Conservation (phyloP, 2,113 vertebrate species). For the Takifugu flavidus region DNA sequence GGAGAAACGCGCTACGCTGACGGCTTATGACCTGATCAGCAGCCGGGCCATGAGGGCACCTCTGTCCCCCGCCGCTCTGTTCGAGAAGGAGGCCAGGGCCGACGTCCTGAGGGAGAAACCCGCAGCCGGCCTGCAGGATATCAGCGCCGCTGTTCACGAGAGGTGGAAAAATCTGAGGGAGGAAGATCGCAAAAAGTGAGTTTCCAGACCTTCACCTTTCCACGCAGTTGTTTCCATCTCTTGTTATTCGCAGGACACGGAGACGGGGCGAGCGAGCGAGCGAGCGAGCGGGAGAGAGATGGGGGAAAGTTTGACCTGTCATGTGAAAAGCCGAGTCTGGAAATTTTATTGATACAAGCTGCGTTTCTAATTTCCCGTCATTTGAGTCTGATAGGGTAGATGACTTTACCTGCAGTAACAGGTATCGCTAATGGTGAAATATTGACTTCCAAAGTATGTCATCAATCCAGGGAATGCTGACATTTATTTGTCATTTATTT, state of each 20-base stretch:
- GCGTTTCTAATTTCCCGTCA: constrained; percentile 55
- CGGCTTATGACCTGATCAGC: constrained; percentile 88
- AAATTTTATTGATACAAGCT: constrained; percentile 66
- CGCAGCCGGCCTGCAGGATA: constrained; percentile 76
- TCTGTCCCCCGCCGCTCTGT: constrained; percentile 80
- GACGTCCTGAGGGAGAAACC: constrained; percentile 80
- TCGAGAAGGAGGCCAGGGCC: constrained; percentile 79
- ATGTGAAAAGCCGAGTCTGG: constrained; percentile 60
- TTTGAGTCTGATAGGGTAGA: constrained; percentile 52
- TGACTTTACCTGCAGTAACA: constrained; percentile 59
- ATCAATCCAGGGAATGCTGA: constrained; percentile 14
- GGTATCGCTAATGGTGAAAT: constrained; percentile 27
- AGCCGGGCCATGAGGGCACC: constrained; percentile 80
- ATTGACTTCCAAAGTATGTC: constrained; percentile 12
- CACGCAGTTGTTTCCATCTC: constrained; percentile 72
- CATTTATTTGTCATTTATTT: background rate
- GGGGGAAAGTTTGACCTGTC: constrained; percentile 40
- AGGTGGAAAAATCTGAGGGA: constrained; percentile 85
- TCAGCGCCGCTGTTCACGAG: constrained; percentile 75
- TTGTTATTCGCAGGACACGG: constrained; percentile 66
- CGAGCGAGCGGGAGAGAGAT: background rate
- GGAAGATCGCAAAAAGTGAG: constrained; percentile 88
- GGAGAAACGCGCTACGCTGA: constrained; percentile 80
- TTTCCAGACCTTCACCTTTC: constrained; percentile 75
- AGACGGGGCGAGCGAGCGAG: constrained; percentile 1